These are phyloP conservation scores for Lasius fuliginosus DNA, from an alignment of 2,888 invertebrate genomes.

Conservation along the genomic window DNA sequence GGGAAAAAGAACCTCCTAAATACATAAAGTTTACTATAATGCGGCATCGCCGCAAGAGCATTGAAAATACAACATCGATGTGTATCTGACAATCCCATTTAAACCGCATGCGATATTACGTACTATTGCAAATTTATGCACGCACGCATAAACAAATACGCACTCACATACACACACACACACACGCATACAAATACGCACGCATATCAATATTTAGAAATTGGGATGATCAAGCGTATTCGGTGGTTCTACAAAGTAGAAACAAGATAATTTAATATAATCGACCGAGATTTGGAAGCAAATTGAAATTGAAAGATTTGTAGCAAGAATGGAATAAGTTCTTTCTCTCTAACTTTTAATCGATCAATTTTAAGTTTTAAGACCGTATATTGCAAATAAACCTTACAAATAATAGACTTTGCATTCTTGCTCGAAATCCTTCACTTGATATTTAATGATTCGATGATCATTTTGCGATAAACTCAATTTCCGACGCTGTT, in stretches of 20 bases:
- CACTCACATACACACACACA: conserved; percentile 4
- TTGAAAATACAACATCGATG: conserved; percentile 75
- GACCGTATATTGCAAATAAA: background rate
- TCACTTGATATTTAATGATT: background rate
- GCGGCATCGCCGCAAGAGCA: conserved; percentile 58
- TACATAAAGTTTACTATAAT: conserved; percentile 52
- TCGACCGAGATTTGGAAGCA: background rate
- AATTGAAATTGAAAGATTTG: background rate
- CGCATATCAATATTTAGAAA: conserved; percentile 37
- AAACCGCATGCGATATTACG: conserved; percentile 85
- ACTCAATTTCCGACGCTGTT: background rate
- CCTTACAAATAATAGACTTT: background rate
- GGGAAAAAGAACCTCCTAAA: conserved; percentile 20
- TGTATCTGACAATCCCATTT: conserved; percentile 85
- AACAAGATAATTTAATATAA: background rate
- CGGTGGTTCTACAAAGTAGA: conserved; percentile 4
- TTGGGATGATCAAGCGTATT: background rate
- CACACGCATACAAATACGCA: conserved; percentile 39
- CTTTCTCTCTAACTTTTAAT: background rate
- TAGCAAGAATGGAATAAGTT: background rate
- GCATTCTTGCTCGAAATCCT: background rate
- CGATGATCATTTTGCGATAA: background rate
- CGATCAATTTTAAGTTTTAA: background rate
- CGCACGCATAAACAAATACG: background rate
- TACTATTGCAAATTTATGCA: conserved; percentile 63